Evolutionary conservation across 2,797 vertebrate species (phyloP), one percentile per base, ranked within the genome.

Genomic region (Yasuhikotakia modesta): DNA sequence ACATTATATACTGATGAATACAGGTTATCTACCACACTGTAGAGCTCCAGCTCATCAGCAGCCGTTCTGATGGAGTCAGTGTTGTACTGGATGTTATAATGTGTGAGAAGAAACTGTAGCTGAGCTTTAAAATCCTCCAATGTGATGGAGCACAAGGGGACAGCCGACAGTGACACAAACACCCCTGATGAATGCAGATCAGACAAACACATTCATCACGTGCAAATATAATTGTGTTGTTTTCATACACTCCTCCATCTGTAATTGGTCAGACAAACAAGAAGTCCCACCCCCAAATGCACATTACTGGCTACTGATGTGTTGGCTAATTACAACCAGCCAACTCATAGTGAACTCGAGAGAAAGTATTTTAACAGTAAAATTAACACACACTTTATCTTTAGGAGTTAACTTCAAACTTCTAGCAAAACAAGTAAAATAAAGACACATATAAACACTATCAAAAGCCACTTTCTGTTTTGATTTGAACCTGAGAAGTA

Each of bases 21-120:
- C 32, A 35, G 6, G 32, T 4, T 35, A 48, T 75, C 10, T 91
- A 94, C 91, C 89, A 85, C 17, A 74, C 81, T 89, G 80, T 94
- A 92, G 2, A 95, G 64, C 61, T 93, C 86, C 87, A 90, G 91
- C 86, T 95, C 92, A 72, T 91, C 88, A 43, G 86, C 87, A 7
- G 85, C 74, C 19, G 85, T 92, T 79, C 39, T 87, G 48, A 94
- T 87, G 17, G 89, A 84, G 12, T 80, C 73, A 10, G 75, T 1
- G 12, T 91, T 78, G 0, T 79, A 91, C 0, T 83, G 68, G 73
- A 94, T 87, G 60, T 65, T 79, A 81, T 93, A 94, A 64, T 88
- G 83, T 77, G 86, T 81, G 32, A 95, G 81, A 19, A 95, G 84
- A 58, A 84, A 72, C 52, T 81, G 83, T 53, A 95, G 89, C 77